A percentile compares a stretch with the other conserved stretches of the same genome.
Conservation (phyloP, 1,140 invertebrate species). For the Olivierus martensii region DNA sequence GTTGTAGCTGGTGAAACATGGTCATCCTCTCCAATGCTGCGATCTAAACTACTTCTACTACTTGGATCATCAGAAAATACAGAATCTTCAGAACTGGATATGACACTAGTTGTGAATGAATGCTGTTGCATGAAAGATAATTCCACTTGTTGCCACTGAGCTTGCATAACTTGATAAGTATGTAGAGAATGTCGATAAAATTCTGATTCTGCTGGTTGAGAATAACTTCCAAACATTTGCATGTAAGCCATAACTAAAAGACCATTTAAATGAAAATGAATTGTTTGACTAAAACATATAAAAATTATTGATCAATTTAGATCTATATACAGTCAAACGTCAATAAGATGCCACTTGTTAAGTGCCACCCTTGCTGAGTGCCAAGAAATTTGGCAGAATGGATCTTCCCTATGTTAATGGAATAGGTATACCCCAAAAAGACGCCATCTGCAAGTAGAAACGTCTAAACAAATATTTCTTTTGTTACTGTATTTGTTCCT, state of each 20-base stretch:
- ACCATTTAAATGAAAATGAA: constrained; percentile 30
- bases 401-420: too few relatives aligned
- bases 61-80: constrained; percentile 9
- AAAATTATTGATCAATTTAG: too few relatives aligned
- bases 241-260: constrained; percentile 85
- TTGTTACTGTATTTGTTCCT: too few relatives aligned
- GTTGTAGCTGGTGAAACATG: not conserved
- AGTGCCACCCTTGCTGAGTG: too few relatives aligned
- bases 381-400: too few relatives aligned
- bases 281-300: too few relatives aligned
- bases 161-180: constrained; percentile 39
- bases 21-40: constrained; percentile 3
- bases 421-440: too few relatives aligned
- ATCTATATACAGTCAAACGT: too few relatives aligned
- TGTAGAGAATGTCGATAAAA: constrained; percentile 70
- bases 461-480: too few relatives aligned
- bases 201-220: constrained; percentile 52
- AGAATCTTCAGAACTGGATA: constrained; percentile 17
- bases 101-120: constrained; percentile 9
- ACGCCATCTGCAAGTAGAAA: too few relatives aligned
- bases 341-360: too few relatives aligned
- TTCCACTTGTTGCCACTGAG: constrained; percentile 46
- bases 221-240: constrained; percentile 84
- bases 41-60: not conserved
- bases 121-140: constrained; percentile 28